phyloP scores from a whole-genome alignment of 2,797 vertebrate genomes.

The Kryptopterus vitreolus region DNA sequence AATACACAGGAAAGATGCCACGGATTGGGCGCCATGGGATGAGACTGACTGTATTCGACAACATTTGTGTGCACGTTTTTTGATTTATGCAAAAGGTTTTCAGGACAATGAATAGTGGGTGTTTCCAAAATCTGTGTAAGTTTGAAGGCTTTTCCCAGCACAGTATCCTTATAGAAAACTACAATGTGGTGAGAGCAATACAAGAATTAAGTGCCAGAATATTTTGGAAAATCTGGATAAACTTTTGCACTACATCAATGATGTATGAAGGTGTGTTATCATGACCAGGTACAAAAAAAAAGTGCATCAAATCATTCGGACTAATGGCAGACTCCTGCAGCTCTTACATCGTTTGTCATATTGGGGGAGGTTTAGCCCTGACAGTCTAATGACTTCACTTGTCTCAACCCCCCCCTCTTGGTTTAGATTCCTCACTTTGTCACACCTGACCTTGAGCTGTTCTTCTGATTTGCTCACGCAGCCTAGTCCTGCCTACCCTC shows the following conservation, averaged over 20 bases:
- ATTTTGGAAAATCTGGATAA: not conserved
- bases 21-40: not conserved
- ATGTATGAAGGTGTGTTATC: conserved; percentile 18
- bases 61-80: not conserved
- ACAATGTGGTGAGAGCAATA: conserved; percentile 10
- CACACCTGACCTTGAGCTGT: conserved; percentile 52
- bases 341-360: conserved; percentile 41
- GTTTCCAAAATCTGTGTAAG: conserved; percentile 3
- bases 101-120: not conserved
- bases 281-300: conserved; percentile 21
- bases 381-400: conserved; percentile 42
- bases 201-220: conserved; percentile 18
- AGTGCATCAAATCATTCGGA: conserved; percentile 15
- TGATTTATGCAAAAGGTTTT: conserved; percentile 9
- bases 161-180: conserved; percentile 11
- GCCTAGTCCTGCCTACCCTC: conserved; percentile 30
- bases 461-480: conserved; percentile 9
- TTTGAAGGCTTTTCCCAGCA: conserved; percentile 20
- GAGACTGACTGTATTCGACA: not conserved
- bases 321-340: conserved; percentile 30
- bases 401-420: conserved; percentile 12
- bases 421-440: conserved; percentile 45
- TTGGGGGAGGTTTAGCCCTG: conserved; percentile 37
- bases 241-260: conserved; percentile 15
- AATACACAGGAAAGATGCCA: not conserved